Evolutionary conservation across 1,140 invertebrate species (phyloP), one percentile per base, ranked within the genome.

Genomic region (Scaptomyza graminum): DNA sequence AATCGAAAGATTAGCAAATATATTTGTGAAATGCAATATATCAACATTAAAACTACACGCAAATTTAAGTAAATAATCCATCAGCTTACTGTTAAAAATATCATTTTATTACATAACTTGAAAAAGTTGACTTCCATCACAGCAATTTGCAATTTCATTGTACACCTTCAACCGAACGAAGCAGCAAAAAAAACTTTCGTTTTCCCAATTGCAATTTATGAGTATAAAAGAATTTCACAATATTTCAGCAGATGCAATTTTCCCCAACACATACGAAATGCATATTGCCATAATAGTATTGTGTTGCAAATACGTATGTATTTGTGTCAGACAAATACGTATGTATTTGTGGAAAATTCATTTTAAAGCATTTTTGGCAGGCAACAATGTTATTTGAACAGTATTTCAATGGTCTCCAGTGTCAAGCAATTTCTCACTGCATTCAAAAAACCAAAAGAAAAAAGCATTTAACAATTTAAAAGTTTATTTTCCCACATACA

Each of bases 361-460:
- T 69, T 69, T 73, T 60, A 74, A 76, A 71, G 69, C 77, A 68
- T 63, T 79, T 57, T 67, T 41, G 37, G 57, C 47, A 56, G 64
- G 76, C 61, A 64, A 77, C 59, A 74, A 76, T 77, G 68, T 74
- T 77, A 76, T 81, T 81, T 52, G 59, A 76, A 65, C 57, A 61
- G 12, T 41, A 37, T 60, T 59, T 61, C 12, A 37, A 66, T 50
- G 39, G 28, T 44, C 50, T 28, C 65, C 15, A 39, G 44, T 41
- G 66, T 65, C 64, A 64, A 83, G 70, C 70, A 82, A 64, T 82
- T 74, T 64, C 54, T 62, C 55, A 54, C 55, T 64, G 41, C 47
- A 25, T 49, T 49, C 41, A 60, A 73, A n/a, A 41, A n/a, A 41
- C 28, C 28, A 41, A 41, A 41, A 41, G n/a, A n/a, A 41, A 41